These are phyloP conservation scores for Cheilosia urbana DNA, from an alignment of 2,888 invertebrate genomes.

Conservation along the genomic window DNA sequence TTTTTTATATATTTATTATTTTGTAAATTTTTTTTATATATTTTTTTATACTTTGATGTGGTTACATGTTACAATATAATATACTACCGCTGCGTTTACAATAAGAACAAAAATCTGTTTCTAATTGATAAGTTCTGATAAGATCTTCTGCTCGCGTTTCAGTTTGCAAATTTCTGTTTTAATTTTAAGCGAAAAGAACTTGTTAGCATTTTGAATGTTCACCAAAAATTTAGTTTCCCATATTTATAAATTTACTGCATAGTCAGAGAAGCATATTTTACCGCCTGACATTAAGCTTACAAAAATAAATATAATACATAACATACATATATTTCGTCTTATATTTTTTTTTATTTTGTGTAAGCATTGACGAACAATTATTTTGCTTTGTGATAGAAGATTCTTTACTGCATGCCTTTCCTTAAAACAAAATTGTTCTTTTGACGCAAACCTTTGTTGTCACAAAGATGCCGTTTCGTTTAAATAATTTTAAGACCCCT, in stretches of 20 bases:
- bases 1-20: constrained; percentile 59
- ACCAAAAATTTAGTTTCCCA: constrained; percentile 27
- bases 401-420: constrained; percentile 25
- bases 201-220: constrained; percentile 1
- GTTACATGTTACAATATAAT: constrained; percentile 22
- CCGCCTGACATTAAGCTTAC: background rate
- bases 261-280: background rate
- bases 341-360: background rate
- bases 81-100: constrained; percentile 31
- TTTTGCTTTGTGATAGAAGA: constrained; percentile 42
- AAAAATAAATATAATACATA: constrained; percentile 1
- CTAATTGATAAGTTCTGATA: constrained; percentile 30
- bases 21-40: constrained; percentile 63
- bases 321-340: background rate
- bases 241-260: background rate
- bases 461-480: background rate
- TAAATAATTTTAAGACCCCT: background rate
- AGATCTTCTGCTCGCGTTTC: constrained; percentile 50
- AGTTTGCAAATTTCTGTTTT: constrained; percentile 39
- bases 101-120: constrained; percentile 10
- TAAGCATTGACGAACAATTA: constrained; percentile 4
- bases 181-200: constrained; percentile 25
- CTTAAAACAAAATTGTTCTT: background rate
- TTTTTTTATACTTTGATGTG: constrained; percentile 56
- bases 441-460: background rate